Evolutionary conservation across 1,140 invertebrate species (phyloP).

Genomic region (Drosophila novamexicana): DNA sequence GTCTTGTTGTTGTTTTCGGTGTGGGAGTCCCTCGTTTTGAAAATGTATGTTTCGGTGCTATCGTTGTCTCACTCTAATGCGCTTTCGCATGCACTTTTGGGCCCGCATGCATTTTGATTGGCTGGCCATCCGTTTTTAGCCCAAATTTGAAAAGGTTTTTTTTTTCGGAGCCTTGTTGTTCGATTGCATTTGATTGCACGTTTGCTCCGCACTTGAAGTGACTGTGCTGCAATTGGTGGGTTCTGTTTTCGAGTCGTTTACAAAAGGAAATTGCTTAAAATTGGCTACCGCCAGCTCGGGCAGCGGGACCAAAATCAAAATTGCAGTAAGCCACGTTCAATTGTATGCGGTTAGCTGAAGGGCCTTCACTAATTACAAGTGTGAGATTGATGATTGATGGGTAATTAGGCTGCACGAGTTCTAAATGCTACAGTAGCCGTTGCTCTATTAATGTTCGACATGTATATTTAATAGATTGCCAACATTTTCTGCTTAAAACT

Average conservation of each 20-base stretch:
- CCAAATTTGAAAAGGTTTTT: slow-evolving; percentile 52
- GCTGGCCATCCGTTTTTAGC: slow-evolving; percentile 65
- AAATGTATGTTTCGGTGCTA: slow-evolving; percentile 70
- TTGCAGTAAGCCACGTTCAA: slow-evolving; percentile 42
- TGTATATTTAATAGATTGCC: slow-evolving; percentile 12
- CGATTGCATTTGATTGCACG: slow-evolving; percentile 81
- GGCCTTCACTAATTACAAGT: slow-evolving; percentile 61
- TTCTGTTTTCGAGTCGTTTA: slow-evolving; percentile 33
- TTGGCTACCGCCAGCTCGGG: slow-evolving; percentile 31
- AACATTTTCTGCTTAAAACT: slow-evolving; percentile 4
- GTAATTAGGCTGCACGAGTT: slow-evolving; percentile 31
- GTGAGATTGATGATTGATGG: slow-evolving; percentile 63
- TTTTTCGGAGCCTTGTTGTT: slow-evolving; percentile 39
- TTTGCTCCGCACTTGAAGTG: slow-evolving; percentile 56
- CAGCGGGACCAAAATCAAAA: slow-evolving; percentile 32
- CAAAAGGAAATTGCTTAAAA: slow-evolving; percentile 63
- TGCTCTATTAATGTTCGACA: slow-evolving; percentile 19
- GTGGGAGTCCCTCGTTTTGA: slow-evolving; percentile 58
- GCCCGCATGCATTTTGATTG: slow-evolving; percentile 79
- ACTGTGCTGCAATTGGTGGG: slow-evolving; percentile 65
- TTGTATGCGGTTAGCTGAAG: slow-evolving; percentile 31
- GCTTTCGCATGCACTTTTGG: slow-evolving; percentile 79
- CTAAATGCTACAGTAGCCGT: slow-evolving; percentile 8
- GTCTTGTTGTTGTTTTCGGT: slow-evolving; percentile 57
- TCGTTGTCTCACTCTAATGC: slow-evolving; percentile 79